phyloP scores from a whole-genome alignment of 2,113 vertebrate genomes.

The Paramisgurnus dabryanus region DNA sequence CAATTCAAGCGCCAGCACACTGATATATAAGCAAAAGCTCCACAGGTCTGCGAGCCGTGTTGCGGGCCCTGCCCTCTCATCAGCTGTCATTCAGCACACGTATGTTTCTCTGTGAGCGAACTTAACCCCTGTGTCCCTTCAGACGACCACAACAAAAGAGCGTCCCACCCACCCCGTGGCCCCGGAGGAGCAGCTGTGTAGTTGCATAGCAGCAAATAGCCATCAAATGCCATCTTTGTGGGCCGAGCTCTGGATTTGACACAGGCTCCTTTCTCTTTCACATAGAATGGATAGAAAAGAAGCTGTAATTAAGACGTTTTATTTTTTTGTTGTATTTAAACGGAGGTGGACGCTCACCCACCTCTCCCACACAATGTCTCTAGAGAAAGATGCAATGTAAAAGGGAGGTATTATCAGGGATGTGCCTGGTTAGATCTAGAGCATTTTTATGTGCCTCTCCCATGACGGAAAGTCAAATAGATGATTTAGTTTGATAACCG shows the following conservation, averaged over 20 bases:
- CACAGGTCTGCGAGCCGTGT: constrained; percentile 1
- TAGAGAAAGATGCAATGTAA: constrained; percentile 2
- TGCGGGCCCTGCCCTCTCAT: constrained; percentile 25
- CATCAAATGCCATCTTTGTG: constrained; percentile 73
- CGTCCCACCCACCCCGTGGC: constrained; percentile 61
- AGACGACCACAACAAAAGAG: constrained; percentile 55
- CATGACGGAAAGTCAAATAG: constrained; percentile 71
- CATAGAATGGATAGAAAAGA: constrained; percentile 42
- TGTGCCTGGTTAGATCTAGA: constrained; percentile 20
- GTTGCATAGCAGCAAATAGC: constrained; percentile 74
- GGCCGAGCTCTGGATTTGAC: constrained; percentile 53
- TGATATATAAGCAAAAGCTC: constrained; percentile 20
- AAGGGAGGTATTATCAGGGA: constrained; percentile 18
- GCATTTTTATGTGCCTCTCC: constrained; percentile 44
- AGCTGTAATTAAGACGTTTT: constrained; percentile 69
- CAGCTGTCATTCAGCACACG: constrained; percentile 28
- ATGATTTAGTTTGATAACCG: constrained; percentile 70
- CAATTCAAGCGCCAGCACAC: constrained; percentile 18
- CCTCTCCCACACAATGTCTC: constrained; percentile 55
- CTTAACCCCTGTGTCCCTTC: constrained; percentile 55
- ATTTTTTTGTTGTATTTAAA: neutral
- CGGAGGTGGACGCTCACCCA: constrained; percentile 24
- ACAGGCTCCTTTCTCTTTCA: neutral
- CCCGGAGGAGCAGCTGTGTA: constrained; percentile 73
- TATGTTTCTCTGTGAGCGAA: constrained; percentile 47